Base-by-base conservation (phyloP, 2,113 vertebrate species). In the Puffinus mauretanicus region DNA sequence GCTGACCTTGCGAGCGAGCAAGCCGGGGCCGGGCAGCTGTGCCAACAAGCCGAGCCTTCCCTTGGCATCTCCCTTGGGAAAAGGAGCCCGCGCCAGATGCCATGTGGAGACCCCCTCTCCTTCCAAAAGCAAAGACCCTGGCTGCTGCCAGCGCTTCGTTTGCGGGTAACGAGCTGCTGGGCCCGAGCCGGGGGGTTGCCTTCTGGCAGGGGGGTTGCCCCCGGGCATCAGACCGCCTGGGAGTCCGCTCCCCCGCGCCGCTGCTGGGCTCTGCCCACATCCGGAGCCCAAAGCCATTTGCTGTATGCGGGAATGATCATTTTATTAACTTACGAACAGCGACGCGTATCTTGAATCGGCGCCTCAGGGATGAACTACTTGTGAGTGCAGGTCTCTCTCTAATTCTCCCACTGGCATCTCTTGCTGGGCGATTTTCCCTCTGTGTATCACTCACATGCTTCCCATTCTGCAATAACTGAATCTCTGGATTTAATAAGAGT, bases 301-400 rank as follows among this genome's bases (percentile, higher is more conserved):
- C 73, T 12, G 9, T 3, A 4, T 8, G 16, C 0, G 1, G 62
- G 38, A 87, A 29, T 2, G 10, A 17, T 52, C 3, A 0, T 36
- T 46, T 58, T 6, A 13, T 60, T 30, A 25, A 19, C 13, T n/a
- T 29, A 10, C 1, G 1, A 58, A 30, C 52, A 11, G 7, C 1
- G 3, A 25, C 3, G 32, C 22, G 21, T 13, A 0, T 66, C 30
- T 40, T 7, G 34, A 22, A 11, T 0, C 0, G 1, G 16, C 3
- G 11, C 20, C 25, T 11, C 13, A 0, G 64, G 55, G 65, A 32
- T n/a, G 60, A 78, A 8, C 40, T 18, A 30, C 38, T 36, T 17
- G 1, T 3, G 18, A 36, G 47, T 4, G 27, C 64, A 30, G 64
- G 26, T 32, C 62, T 70, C 55, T 1, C 7, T 24, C 36, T 11